These are phyloP conservation scores for Lepilemur ruficaudatus DNA, from an alignment of 2,797 vertebrate species.

Conservation along the genomic window DNA sequence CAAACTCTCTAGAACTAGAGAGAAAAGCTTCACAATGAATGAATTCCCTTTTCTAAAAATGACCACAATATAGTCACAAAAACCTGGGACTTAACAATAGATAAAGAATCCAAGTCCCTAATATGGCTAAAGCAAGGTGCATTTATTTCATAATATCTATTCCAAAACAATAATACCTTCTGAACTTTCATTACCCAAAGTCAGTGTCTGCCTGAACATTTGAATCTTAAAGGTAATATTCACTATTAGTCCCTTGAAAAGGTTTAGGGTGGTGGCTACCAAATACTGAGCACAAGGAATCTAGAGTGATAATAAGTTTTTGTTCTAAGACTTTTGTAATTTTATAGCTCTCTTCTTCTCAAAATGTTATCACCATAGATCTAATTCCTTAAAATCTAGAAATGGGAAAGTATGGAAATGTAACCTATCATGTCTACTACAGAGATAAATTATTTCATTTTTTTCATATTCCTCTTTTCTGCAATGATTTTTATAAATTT, in stretches of 20 bases:
- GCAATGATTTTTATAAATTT: conserved; percentile 39
- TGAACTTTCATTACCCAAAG: background rate
- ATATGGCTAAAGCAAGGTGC: background rate
- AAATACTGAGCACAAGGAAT: background rate
- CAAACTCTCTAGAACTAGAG: background rate
- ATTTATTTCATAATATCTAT: conserved; percentile 53
- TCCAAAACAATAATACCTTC: background rate
- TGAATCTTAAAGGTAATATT: background rate
- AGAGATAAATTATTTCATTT: conserved; percentile 20
- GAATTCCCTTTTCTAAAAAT: background rate
- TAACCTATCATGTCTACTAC: background rate
- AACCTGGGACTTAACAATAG: background rate
- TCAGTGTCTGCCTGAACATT: background rate
- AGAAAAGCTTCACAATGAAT: background rate
- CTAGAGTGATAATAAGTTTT: background rate
- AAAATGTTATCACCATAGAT: conserved; percentile 19
- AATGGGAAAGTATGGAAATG: background rate
- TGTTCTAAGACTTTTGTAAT: conserved; percentile 38
- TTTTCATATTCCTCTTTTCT: background rate
- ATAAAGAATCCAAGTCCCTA: background rate
- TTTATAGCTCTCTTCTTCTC: background rate
- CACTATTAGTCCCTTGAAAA: background rate
- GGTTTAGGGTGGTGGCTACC: background rate
- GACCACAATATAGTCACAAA: background rate
- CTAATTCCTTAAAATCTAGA: conserved; percentile 28